phyloP scores from a whole-genome alignment of 2,113 vertebrate genomes.

The Regulus satrapa region DNA sequence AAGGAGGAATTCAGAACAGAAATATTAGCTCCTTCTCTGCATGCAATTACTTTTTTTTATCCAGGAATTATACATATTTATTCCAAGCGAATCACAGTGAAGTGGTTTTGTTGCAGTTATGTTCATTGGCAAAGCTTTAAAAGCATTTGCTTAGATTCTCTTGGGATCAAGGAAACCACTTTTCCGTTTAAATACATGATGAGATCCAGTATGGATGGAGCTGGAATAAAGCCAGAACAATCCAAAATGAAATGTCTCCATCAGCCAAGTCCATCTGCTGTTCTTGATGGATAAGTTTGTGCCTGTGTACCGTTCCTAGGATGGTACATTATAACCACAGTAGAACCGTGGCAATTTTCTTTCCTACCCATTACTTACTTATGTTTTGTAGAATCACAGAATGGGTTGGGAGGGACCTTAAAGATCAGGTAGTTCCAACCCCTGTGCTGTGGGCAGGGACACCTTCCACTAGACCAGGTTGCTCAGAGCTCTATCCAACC shows the following conservation, averaged over 20 bases:
- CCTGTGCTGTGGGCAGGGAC: fast-evolving
- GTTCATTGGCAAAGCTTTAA: neutral
- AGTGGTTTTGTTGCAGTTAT: neutral
- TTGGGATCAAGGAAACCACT: neutral
- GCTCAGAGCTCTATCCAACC: neutral
- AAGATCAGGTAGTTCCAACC: neutral
- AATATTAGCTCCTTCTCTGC: neutral
- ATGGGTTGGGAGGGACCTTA: neutral
- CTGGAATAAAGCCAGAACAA: neutral
- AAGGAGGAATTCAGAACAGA: neutral
- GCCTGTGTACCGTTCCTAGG: neutral
- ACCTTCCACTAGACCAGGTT: neutral
- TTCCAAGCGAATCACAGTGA: neutral
- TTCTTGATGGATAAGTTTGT: neutral
- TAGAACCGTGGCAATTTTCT: neutral
- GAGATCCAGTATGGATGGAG: neutral
- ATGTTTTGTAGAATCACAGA: neutral
- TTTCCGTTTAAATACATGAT: neutral
- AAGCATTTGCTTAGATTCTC: neutral
- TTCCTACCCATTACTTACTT: neutral
- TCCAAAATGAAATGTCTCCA: neutral
- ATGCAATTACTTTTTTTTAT: neutral
- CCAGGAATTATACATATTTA: neutral
- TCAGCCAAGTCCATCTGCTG: neutral
- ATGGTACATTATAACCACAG: neutral